A percentile compares a stretch with the other conserved stretches of the same genome.
Conservation (phyloP, 2,797 vertebrate genomes). For the Sebastes jordani region DNA sequence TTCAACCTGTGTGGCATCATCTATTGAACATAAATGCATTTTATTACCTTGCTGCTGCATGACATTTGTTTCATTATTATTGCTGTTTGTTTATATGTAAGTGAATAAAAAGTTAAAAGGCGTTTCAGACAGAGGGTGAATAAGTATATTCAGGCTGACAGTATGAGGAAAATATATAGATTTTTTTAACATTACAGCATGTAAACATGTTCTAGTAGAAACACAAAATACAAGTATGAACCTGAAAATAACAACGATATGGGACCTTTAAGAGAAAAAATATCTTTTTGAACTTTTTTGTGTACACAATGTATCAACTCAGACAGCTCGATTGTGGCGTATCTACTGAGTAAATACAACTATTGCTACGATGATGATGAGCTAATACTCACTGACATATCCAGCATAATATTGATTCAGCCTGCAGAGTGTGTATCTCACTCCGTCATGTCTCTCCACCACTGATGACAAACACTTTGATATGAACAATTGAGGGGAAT, state of each 20-base stretch:
- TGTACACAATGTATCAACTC: not conserved
- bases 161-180: too few species aligned
- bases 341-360: not conserved
- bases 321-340: not conserved
- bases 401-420: slow-evolving; percentile 8
- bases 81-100: not conserved
- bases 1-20: not conserved
- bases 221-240: too few species aligned
- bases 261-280: too few species aligned
- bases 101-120: not conserved
- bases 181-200: too few species aligned
- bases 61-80: not conserved
- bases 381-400: not conserved
- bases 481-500: slow-evolving; percentile 34
- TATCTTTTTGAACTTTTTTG: not conserved
- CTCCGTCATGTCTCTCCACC: not conserved
- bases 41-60: not conserved
- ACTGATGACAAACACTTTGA: slow-evolving; percentile 29
- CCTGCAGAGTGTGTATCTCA: not conserved
- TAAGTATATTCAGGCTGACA: too few species aligned
- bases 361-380: not conserved
- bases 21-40: not conserved
- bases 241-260: too few species aligned
- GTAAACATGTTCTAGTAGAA: too few species aligned
- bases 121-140: too few species aligned